phyloP scores from a whole-genome alignment of 1,140 invertebrate species.

The Aphelinus certus region DNA sequence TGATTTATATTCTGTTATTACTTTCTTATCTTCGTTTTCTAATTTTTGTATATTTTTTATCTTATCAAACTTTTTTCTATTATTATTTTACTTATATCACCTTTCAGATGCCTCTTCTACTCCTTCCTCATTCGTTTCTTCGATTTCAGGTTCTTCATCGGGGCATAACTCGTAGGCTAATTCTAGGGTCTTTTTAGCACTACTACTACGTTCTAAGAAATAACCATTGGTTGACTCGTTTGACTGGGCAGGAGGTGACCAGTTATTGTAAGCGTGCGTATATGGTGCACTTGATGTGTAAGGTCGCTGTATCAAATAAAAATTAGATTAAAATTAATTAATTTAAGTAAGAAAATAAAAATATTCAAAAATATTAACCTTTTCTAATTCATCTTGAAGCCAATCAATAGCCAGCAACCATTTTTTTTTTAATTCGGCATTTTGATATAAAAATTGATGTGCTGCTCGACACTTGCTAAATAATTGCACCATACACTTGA shows the following conservation, averaged over 20 bases:
- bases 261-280: slow-evolving; percentile 87
- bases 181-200: slow-evolving; percentile 89
- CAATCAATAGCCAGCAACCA: slow-evolving; percentile 91
- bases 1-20: too few relatives aligned
- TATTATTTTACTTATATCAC: background rate
- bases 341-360: slow-evolving; percentile 14
- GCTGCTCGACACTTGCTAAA: slow-evolving; percentile 85
- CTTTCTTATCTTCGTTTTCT: too few relatives aligned
- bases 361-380: slow-evolving; percentile 60
- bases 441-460: slow-evolving; percentile 79
- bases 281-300: slow-evolving; percentile 69
- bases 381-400: slow-evolving; percentile 94
- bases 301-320: slow-evolving; percentile 66
- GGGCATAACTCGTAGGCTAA: slow-evolving; percentile 84
- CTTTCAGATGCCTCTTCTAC: slow-evolving; percentile 42
- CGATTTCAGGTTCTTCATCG: slow-evolving; percentile 72
- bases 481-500: slow-evolving; percentile 92
- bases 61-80: background rate
- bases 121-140: slow-evolving; percentile 55
- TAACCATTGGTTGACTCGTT: slow-evolving; percentile 97
- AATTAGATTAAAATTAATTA: slow-evolving; percentile 1
- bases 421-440: slow-evolving; percentile 81
- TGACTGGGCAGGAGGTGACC: slow-evolving; percentile 92
- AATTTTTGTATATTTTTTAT: background rate
- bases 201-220: slow-evolving; percentile 92